Evolutionary conservation across 2,113 vertebrate species (phyloP), one percentile per base, ranked within the genome.

Genomic region (Aegithalos caudatus): DNA sequence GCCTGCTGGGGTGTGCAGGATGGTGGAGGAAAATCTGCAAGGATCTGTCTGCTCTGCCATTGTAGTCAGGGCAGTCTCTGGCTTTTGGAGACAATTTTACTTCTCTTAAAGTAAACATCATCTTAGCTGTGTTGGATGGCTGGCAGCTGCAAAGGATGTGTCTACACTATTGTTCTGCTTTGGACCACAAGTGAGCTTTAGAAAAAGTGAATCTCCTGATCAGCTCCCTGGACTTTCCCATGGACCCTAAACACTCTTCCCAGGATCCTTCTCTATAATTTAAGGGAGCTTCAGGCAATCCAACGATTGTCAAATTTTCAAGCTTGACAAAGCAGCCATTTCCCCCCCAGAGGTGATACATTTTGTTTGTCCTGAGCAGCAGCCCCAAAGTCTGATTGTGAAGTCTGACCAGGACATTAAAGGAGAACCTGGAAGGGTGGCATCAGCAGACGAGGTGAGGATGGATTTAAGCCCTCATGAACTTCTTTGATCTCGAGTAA

Each of bases 401-500:
- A 57, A 73, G 56, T 37, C 47, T 79, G 66, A 62, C 28, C 29
- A 8, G n/a, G 51, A 37, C 38, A 33, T 4, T 4, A 54, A 74
- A 61, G 31, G 37, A 74, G 35, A 70, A 48, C 23, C 14, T 90
- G 70, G 28, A 67, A 25, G 22, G 11, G 6, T 66, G 65, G 13
- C 51, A 28, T 45, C 21, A 45, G 25, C 17, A 74, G 31, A 31
- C 47, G 20, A 81, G 6, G 37, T 22, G 21, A 54, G 54, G 64
- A 48, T 72, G 38, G 53, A 37, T 72, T 86, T 58, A 47, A 81
- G 58, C 18, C 35, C 18, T 29, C 37, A 2, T 69, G 50, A 22
- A 35, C 10, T 18, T n/a, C 18, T 14, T 56, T 2, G 3, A 11
- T 50, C 33, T 56, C 0, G 0, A 77, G 50, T 16, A 73, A 65